A percentile compares a stretch with the other conserved stretches of the same genome.
These are phyloP conservation scores for Lithophane ornitopus DNA, from an alignment of 2,888 invertebrate species.

Conservation along the genomic window DNA sequence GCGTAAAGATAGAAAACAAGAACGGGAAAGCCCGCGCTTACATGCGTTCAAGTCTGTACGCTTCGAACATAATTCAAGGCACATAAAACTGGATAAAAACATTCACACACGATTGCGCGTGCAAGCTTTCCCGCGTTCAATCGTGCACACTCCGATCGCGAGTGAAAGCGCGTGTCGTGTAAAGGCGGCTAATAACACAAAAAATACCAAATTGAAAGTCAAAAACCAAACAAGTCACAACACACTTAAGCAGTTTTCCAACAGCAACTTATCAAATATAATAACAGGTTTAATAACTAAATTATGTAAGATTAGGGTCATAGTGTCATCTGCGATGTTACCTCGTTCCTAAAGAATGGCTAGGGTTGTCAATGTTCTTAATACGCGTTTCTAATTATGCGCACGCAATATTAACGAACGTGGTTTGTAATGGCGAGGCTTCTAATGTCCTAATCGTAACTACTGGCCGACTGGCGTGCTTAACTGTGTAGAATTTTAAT, in stretches of 20 bases:
- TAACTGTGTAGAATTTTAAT: slow-evolving; percentile 60
- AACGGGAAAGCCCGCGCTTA: no score
- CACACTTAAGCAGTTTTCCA: slow-evolving; percentile 26
- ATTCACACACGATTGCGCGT: no score
- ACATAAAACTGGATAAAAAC: no score
- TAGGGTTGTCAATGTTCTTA: slow-evolving; percentile 71
- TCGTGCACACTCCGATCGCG: no score
- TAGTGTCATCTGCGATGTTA: slow-evolving; percentile 60
- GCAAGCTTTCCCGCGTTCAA: no score
- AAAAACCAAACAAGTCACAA: slow-evolving; percentile 20
- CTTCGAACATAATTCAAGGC: no score
- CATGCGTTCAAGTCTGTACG: no score
- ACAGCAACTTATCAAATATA: slow-evolving; percentile 51
- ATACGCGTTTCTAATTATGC: slow-evolving; percentile 79
- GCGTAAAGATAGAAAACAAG: no score
- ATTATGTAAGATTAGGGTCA: slow-evolving; percentile 65
- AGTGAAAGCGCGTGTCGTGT: no score
- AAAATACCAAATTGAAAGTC: no score
- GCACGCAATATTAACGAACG: slow-evolving; percentile 77
- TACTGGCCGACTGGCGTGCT: slow-evolving; percentile 32
- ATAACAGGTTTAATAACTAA: slow-evolving; percentile 61
- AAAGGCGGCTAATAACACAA: no score
- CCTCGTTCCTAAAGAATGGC: slow-evolving; percentile 63
- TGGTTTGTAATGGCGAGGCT: slow-evolving; percentile 32
- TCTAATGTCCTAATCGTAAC: slow-evolving; percentile 58